Evolutionary conservation across 2,888 invertebrate species (phyloP).

Genomic region (Muschampia plurimacula): DNA sequence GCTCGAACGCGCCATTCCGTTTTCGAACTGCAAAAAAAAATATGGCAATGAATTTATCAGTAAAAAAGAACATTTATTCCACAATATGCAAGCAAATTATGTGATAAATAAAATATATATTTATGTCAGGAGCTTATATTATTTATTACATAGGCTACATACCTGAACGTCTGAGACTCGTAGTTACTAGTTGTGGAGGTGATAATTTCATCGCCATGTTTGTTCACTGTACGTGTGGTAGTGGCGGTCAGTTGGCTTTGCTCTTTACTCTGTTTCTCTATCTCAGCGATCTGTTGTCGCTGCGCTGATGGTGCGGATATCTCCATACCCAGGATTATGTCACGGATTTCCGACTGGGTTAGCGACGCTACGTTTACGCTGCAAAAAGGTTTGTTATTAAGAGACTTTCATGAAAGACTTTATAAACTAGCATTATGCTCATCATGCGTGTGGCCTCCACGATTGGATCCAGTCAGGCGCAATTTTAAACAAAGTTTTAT

Average conservation of each 20-base stretch:
- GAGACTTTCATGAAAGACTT: background rate
- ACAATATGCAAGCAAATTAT: too few relatives aligned
- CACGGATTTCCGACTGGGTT: slow-evolving; percentile 99
- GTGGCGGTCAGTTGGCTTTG: slow-evolving; percentile 99
- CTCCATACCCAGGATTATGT: slow-evolving; percentile 99
- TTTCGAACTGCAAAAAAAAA: slow-evolving; percentile 89
- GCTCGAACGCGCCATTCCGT: slow-evolving; percentile 99
- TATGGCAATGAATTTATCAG: background rate
- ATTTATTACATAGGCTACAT: too few relatives aligned
- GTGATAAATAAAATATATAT: too few relatives aligned
- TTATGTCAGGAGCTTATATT: too few relatives aligned
- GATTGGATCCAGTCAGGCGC: too few relatives aligned
- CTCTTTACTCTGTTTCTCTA: slow-evolving; percentile 99
- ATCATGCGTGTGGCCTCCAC: too few relatives aligned
- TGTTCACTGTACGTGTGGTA: slow-evolving; percentile 99
- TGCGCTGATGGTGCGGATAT: slow-evolving; percentile 99
- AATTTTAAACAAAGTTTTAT: too few relatives aligned
- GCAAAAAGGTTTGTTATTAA: slow-evolving; percentile 36
- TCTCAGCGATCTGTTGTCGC: slow-evolving; percentile 99
- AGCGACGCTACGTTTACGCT: slow-evolving; percentile 99
- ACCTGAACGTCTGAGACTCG: slow-evolving; percentile 97
- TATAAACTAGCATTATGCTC: too few relatives aligned
- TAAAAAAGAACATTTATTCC: too few relatives aligned
- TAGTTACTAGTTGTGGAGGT: slow-evolving; percentile 99
- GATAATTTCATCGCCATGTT: slow-evolving; percentile 99